Evolutionary conservation across 2,797 vertebrate genomes (phyloP).

Genomic region (Chelmon rostratus): DNA sequence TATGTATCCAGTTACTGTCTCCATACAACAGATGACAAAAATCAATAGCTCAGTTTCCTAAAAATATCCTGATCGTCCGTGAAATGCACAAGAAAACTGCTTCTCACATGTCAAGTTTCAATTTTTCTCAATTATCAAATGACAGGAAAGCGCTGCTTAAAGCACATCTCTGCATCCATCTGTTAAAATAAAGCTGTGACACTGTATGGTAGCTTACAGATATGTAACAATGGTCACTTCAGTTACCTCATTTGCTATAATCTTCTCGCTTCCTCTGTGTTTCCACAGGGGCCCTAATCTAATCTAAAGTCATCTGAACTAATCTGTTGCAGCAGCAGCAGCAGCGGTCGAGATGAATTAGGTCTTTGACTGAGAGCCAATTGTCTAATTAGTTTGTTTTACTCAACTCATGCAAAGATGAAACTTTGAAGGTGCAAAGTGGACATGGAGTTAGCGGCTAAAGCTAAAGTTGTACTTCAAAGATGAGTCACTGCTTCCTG

Average conservation of each 20-base stretch:
- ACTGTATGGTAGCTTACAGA: slow-evolving; percentile 18
- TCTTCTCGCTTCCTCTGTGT: slow-evolving; percentile 73
- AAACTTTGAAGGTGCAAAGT: slow-evolving; percentile 25
- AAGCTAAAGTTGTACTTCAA: slow-evolving; percentile 2
- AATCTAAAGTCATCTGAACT: slow-evolving; percentile 76
- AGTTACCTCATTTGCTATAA: slow-evolving; percentile 76
- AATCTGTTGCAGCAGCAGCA: slow-evolving; percentile 65
- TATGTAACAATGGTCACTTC: slow-evolving; percentile 66
- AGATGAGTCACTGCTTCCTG: background rate
- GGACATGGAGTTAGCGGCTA: background rate
- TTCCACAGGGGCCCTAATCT: slow-evolving; percentile 72
- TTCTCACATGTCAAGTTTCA: background rate
- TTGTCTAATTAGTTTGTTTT: slow-evolving; percentile 68
- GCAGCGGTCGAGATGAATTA: slow-evolving; percentile 65
- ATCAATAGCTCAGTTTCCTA: background rate
- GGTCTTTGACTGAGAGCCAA: slow-evolving; percentile 67
- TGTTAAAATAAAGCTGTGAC: slow-evolving; percentile 21
- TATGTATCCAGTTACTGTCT: background rate
- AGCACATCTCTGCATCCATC: slow-evolving; percentile 11
- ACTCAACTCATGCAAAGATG: slow-evolving; percentile 33
- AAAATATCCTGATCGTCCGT: background rate
- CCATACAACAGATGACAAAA: background rate
- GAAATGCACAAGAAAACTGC: background rate
- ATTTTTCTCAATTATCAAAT: background rate
- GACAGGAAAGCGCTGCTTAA: background rate